Evolutionary conservation across 2,888 invertebrate species (phyloP).

Genomic region (Caenorhabditis sp.): DNA sequence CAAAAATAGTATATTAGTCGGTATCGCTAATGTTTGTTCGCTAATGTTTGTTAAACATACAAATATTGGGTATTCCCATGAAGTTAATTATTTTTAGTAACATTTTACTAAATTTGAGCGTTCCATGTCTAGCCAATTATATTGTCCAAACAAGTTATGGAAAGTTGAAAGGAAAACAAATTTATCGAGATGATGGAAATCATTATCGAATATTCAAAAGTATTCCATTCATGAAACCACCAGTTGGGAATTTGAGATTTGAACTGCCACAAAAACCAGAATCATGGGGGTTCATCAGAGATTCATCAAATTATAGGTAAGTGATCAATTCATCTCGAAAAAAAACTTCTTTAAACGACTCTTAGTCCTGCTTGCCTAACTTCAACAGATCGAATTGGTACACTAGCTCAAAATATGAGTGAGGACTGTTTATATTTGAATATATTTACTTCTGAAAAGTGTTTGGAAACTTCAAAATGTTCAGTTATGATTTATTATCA

Average conservation of each 20-base stretch:
- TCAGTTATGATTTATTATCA: slow-evolving; percentile 55
- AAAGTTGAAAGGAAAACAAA: slow-evolving; percentile 16
- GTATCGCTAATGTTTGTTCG: too few relatives aligned
- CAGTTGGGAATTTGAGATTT: slow-evolving; percentile 22
- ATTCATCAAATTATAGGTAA: slow-evolving; percentile 29
- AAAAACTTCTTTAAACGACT: neutral
- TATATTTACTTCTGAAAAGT: slow-evolving; percentile 26
- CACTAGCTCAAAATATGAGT: slow-evolving; percentile 8
- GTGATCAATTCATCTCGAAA: neutral
- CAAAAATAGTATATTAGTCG: too few relatives aligned
- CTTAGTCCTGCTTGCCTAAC: slow-evolving; percentile 1
- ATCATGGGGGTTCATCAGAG: slow-evolving; percentile 15
- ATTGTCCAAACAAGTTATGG: slow-evolving; percentile 24
- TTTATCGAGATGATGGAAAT: neutral
- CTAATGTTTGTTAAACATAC: too few relatives aligned
- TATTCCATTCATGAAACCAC: slow-evolving; percentile 27
- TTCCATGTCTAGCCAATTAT: neutral
- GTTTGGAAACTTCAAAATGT: slow-evolving; percentile 29
- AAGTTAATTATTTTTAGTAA: too few relatives aligned
- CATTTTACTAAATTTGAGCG: neutral
- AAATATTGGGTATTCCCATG: too few relatives aligned
- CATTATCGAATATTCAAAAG: slow-evolving; percentile 17
- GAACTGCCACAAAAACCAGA: slow-evolving; percentile 12
- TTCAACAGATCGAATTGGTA: neutral
- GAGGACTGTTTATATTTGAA: slow-evolving; percentile 36